These are phyloP conservation scores for Onchidella celtica DNA, from an alignment of 2,888 invertebrate species.

Conservation along the genomic window DNA sequence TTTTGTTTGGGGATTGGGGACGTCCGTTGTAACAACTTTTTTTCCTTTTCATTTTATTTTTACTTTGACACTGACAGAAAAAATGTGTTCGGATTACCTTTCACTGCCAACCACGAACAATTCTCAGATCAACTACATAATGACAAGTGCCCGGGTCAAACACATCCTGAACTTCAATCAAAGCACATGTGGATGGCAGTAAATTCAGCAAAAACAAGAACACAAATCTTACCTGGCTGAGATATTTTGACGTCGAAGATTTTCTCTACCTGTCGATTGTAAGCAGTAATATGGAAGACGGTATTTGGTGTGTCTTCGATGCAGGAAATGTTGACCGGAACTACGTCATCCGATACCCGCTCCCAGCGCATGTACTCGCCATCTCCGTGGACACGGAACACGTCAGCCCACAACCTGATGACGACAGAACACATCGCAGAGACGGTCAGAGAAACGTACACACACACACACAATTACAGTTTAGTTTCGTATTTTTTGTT, in stretches of 20 bases:
- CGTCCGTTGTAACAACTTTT: too few relatives aligned
- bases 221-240: slow-evolving; percentile 90
- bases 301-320: slow-evolving; percentile 97
- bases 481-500: too few relatives aligned
- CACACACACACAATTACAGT: slow-evolving; percentile 13
- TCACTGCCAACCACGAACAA: too few relatives aligned
- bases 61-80: too few relatives aligned
- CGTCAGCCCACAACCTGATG: slow-evolving; percentile 97
- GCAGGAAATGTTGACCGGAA: slow-evolving; percentile 98
- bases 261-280: slow-evolving; percentile 99
- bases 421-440: too few relatives aligned
- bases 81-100: too few relatives aligned
- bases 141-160: too few relatives aligned
- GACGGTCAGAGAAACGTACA: too few relatives aligned
- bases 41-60: too few relatives aligned
- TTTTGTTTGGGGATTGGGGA: too few relatives aligned
- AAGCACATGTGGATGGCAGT: too few relatives aligned
- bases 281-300: slow-evolving; percentile 98
- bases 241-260: slow-evolving; percentile 97
- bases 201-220: neutral
- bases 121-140: too few relatives aligned
- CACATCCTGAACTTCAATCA: neutral
- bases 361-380: slow-evolving; percentile 86
- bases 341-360: slow-evolving; percentile 98
- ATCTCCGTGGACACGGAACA: slow-evolving; percentile 98